Base-by-base conservation (phyloP, 1,140 invertebrate genomes). In the Trachelipus rathkii region DNA sequence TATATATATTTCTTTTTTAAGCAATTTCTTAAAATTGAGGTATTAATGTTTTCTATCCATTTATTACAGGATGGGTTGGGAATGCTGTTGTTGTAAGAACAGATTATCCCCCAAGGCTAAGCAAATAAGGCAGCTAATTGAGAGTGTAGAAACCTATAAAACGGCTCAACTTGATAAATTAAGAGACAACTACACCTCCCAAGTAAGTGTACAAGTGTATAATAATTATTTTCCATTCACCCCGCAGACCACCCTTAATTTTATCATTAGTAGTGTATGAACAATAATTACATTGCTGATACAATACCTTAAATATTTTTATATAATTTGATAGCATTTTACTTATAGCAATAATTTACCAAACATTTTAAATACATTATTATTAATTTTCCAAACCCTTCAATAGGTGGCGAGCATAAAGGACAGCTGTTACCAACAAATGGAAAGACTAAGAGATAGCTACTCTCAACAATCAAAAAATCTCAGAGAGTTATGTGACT, bases 391-490 rank as follows among this genome's bases (percentile, higher is more conserved):
- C 6, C 33, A 33, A 33, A 33, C 74, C 76, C 76, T 77, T 67
- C 75, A 75, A 15, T 84, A 94, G 90, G 92, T 95, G 68, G 90
- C 92, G 83, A 89, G 92, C 81, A 95, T 97, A 78, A 92, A 93
- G 82, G 94, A 97, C 81, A 97, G 97, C 82, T 97, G 94, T 83
- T 89, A 91, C 13, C 92, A 93, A 83, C 95, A 97, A 87, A 91
- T 96, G 85, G 95, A 97, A 83, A 94, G 92, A 90, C 94, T 97
- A 76, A 90, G 94, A 82, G 93, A 92, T 82, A 96, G 93, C 83
- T 97, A 97, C 84, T 90, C 92, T 79, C 88, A 89, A 15, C 94
- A 96, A 86, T 90, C 92, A 24, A 92, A 91, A 82, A 93, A 96
- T 84, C 87, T 97, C 19, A 89, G 91, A 77, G 94, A 95, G 82